phyloP scores from a whole-genome alignment of 2,888 invertebrate species.

The Argyra leucocephala region DNA sequence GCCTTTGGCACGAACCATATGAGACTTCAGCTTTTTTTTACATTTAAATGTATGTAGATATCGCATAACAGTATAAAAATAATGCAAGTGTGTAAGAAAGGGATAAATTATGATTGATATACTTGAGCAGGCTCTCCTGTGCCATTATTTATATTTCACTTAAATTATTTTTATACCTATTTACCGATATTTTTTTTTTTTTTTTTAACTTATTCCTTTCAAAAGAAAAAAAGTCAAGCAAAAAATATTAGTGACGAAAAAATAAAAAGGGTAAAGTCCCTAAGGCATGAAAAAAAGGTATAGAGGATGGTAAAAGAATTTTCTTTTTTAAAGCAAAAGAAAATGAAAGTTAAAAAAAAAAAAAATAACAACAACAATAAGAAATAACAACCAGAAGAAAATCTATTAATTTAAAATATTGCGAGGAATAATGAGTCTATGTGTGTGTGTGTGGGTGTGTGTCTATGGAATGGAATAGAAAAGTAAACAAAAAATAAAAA shows the following conservation, averaged over 20 bases:
- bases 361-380: neutral
- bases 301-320: neutral
- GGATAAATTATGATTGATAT: conserved; percentile 4
- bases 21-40: neutral
- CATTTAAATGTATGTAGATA: neutral
- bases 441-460: too few species aligned
- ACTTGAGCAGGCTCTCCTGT: neutral
- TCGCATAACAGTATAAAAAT: neutral
- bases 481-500: neutral
- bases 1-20: neutral
- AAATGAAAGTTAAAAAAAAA: neutral
- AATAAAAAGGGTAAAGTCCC: neutral
- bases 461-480: neutral
- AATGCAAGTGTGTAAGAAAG: neutral
- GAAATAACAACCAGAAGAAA: neutral
- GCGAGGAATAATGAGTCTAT: neutral
- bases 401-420: neutral
- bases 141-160: too few species aligned
- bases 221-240: neutral
- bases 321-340: neutral
- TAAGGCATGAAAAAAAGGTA: neutral
- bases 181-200: too few species aligned
- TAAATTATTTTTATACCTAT: too few species aligned
- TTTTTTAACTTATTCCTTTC: neutral
- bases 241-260: neutral